Evolutionary conservation across 1,140 invertebrate species (phyloP).

Genomic region (Lepidurus apus): DNA sequence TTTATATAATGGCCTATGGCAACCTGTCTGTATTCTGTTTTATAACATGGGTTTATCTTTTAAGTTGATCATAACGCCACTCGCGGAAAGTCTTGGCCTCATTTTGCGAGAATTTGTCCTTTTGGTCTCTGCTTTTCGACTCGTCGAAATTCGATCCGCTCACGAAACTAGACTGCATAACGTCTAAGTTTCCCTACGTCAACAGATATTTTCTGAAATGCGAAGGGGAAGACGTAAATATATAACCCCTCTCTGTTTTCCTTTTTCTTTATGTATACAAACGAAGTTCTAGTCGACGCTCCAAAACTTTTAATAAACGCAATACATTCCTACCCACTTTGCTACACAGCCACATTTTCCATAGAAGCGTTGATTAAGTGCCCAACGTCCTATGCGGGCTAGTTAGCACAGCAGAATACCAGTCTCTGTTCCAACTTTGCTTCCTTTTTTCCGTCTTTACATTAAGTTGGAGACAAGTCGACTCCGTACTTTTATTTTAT

Average conservation of each 20-base stretch:
- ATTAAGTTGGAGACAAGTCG: no score
- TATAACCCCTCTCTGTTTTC: neutral
- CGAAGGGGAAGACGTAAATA: neutral
- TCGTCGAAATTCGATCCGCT: slow-evolving; percentile 22
- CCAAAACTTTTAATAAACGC: slow-evolving; percentile 13
- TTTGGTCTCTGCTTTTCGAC: slow-evolving; percentile 26
- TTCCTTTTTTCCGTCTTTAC: no score
- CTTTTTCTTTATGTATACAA: neutral
- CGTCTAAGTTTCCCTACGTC: slow-evolving; percentile 9
- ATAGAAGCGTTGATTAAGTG: neutral
- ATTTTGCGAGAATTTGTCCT: neutral
- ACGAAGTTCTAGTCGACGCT: neutral
- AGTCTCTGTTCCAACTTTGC: no score
- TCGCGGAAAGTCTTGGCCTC: neutral
- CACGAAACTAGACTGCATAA: slow-evolving; percentile 24
- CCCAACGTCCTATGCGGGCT: no score
- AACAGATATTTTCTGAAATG: neutral
- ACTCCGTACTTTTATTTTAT: no score
- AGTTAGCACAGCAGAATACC: no score
- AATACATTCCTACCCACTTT: neutral
- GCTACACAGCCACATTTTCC: neutral
- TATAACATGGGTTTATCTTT: slow-evolving; percentile 19
- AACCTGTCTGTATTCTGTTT: slow-evolving; percentile 18
- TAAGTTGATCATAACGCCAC: slow-evolving; percentile 23
- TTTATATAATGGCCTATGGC: slow-evolving; percentile 14